Conservation (phyloP, 2,113 vertebrate genomes). For the Dermatemys mawii region DNA sequence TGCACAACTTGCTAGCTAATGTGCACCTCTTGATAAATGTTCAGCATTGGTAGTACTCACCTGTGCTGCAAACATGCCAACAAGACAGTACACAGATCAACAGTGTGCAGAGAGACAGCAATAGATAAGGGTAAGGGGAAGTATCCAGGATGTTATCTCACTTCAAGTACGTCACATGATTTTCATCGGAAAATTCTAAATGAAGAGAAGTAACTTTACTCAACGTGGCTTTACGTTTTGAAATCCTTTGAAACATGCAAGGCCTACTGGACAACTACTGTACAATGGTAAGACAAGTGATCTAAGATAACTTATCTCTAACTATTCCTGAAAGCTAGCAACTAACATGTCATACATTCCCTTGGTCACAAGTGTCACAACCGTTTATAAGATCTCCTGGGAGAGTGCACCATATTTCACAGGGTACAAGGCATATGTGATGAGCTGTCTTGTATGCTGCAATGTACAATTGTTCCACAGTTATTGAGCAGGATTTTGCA, state of each 20-base stretch:
- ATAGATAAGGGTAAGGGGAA: slow-evolving; percentile 44
- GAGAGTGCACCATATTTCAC: background rate
- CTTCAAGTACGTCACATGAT: slow-evolving; percentile 27
- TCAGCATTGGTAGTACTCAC: background rate
- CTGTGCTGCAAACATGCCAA: slow-evolving; percentile 18
- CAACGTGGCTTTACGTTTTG: slow-evolving; percentile 35
- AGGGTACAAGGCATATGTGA: background rate
- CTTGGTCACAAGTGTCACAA: background rate
- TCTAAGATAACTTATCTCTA: slow-evolving; percentile 36
- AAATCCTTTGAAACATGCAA: slow-evolving; percentile 47
- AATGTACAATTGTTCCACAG: background rate
- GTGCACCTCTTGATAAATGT: slow-evolving; percentile 1
- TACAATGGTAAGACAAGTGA: slow-evolving; percentile 6
- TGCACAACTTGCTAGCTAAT: background rate
- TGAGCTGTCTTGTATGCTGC: background rate
- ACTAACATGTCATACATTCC: background rate
- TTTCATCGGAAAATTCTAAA: slow-evolving; percentile 47
- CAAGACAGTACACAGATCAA: slow-evolving; percentile 47
- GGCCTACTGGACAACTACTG: background rate
- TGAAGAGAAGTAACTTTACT: slow-evolving; percentile 17
- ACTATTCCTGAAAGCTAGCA: background rate
- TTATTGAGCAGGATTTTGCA: background rate
- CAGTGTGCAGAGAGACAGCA: slow-evolving; percentile 17
- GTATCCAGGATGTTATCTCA: slow-evolving; percentile 59
- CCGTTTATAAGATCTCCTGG: background rate